A percentile compares a stretch with the other conserved stretches of the same genome.
phyloP scores from a whole-genome alignment of 2,113 vertebrate species.

The Oplegnathus fasciatus region DNA sequence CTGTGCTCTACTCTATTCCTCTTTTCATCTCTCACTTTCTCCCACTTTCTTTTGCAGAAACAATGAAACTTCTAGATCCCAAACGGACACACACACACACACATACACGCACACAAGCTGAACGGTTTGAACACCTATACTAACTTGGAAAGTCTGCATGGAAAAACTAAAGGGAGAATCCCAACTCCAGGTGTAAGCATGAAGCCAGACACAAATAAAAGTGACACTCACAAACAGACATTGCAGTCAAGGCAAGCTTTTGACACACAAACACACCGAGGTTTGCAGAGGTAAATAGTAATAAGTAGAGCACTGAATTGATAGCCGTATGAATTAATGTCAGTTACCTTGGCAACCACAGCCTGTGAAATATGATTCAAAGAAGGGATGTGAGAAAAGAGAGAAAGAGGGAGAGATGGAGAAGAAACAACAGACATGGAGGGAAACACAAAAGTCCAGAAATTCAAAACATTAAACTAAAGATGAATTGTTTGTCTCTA shows the following conservation, averaged over 20 bases:
- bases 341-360: conserved; percentile 71
- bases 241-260: background rate
- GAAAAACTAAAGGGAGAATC: background rate
- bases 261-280: conserved; percentile 1
- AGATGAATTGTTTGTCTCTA: background rate
- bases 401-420: background rate
- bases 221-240: background rate
- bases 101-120: background rate
- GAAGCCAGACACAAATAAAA: conserved; percentile 8
- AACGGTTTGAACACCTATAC: background rate
- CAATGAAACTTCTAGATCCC: background rate
- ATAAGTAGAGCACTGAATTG: conserved; percentile 53
- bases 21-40: conserved; percentile 2
- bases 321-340: conserved; percentile 66
- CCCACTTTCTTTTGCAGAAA: background rate
- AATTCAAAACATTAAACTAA: background rate
- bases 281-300: conserved; percentile 50
- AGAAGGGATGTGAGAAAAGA: conserved; percentile 29
- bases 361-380: conserved; percentile 48
- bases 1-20: background rate
- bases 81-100: background rate
- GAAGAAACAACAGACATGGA: background rate
- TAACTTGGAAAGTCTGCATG: background rate
- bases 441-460: background rate
- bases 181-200: background rate